Evolutionary conservation across 1,140 invertebrate genomes (phyloP).

Genomic region (Drosophila carrolli): DNA sequence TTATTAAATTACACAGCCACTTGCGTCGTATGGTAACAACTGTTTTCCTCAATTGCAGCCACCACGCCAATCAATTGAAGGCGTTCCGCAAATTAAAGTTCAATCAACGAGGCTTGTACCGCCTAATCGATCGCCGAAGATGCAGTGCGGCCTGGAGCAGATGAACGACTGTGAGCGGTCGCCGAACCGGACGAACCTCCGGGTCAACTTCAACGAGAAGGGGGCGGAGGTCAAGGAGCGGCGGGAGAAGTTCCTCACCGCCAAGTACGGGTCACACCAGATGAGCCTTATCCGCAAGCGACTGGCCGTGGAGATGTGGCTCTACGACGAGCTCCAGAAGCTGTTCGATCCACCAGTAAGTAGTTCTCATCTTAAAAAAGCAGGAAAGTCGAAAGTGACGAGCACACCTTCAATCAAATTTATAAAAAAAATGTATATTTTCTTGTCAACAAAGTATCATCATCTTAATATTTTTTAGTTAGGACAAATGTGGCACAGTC

Average conservation of each 20-base stretch:
- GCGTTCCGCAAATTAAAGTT: conserved; percentile 50
- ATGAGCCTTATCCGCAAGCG: conserved; percentile 98
- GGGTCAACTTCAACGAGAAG: conserved; percentile 95
- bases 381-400: too few relatives aligned
- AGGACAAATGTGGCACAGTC: too few relatives aligned
- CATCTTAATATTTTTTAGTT: too few relatives aligned
- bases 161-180: conserved; percentile 87
- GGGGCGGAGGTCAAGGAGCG: conserved; percentile 93
- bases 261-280: conserved; percentile 98
- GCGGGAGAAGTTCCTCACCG: conserved; percentile 96
- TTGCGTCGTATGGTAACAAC: conserved; percentile 46
- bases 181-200: conserved; percentile 91
- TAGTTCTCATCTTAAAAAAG: conserved; percentile 23
- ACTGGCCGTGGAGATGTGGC: conserved; percentile 98
- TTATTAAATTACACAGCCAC: conserved; percentile 55
- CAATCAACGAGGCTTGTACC: conserved; percentile 51
- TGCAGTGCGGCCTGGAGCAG: conserved; percentile 84
- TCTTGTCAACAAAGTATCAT: too few relatives aligned
- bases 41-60: conserved; percentile 66
- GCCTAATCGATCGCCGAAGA: conserved; percentile 46
- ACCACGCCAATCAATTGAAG: conserved; percentile 57
- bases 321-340: conserved; percentile 96
- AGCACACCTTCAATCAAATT: too few relatives aligned
- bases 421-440: too few relatives aligned
- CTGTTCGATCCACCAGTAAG: conserved; percentile 93